These are phyloP conservation scores for Ecliptopera silaceata DNA, from an alignment of 2,888 invertebrate species.

Conservation along the genomic window DNA sequence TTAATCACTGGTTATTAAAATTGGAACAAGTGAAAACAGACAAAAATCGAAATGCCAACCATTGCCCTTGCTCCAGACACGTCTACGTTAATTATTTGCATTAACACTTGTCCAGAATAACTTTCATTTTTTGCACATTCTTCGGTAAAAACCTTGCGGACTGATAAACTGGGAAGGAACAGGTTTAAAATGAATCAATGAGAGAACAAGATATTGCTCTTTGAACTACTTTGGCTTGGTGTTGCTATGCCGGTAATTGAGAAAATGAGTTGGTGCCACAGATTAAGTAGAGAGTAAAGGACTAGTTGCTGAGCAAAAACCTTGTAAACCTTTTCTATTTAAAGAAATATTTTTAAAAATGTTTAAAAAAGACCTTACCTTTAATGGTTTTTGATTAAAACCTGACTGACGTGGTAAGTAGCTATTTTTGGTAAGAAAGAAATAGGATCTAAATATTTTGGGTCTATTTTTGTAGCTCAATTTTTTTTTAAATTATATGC, in stretches of 20 bases:
- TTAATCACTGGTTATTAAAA: slow-evolving; percentile 55
- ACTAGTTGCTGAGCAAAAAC: too few species aligned
- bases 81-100: slow-evolving; percentile 66
- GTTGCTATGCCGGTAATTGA: neutral
- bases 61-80: slow-evolving; percentile 67
- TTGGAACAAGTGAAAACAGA: slow-evolving; percentile 67
- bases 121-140: slow-evolving; percentile 50
- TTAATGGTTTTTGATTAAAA: too few species aligned
- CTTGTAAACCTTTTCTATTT: too few species aligned
- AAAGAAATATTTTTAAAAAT: too few species aligned
- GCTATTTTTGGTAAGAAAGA: too few species aligned
- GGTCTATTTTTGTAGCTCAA: too few species aligned
- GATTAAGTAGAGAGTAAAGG: too few species aligned
- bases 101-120: slow-evolving; percentile 48
- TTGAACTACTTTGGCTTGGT: neutral
- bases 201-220: slow-evolving; percentile 3
- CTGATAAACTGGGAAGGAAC: slow-evolving; percentile 7
- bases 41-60: slow-evolving; percentile 69
- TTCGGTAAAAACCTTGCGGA: slow-evolving; percentile 34
- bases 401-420: too few species aligned
- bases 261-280: too few species aligned
- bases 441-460: too few species aligned
- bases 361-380: too few species aligned
- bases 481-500: too few species aligned
- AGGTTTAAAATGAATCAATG: slow-evolving; percentile 16